phyloP scores from a whole-genome alignment of 2,888 invertebrate species.

The Dione vanillae region DNA sequence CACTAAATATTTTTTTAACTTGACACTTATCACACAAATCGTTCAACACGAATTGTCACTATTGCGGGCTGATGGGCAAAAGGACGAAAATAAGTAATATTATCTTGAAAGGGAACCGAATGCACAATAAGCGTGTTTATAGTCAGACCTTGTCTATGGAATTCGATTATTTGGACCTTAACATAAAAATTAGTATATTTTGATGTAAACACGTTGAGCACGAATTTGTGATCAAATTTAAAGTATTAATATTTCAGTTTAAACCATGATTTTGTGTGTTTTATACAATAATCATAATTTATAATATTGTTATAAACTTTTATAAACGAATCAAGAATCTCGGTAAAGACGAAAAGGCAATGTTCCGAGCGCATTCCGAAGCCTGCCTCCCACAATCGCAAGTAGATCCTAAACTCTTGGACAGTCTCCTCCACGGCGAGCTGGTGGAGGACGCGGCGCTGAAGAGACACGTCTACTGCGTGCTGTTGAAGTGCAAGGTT shows the following conservation, averaged over 20 bases:
- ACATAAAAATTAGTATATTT: no score
- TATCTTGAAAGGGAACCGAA: no score
- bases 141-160: no score
- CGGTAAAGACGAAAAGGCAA: constrained; percentile 72
- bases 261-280: no score
- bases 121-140: no score
- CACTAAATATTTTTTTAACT: no score
- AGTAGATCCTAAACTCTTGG: constrained; percentile 57
- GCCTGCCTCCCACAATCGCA: constrained; percentile 63
- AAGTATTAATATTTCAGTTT: background rate
- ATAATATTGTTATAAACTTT: background rate
- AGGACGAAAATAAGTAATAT: no score
- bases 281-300: background rate
- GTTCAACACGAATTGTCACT: background rate
- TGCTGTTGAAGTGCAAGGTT: constrained; percentile 73
- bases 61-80: no score
- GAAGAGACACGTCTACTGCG: constrained; percentile 71
- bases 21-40: no score
- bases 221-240: no score
- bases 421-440: constrained; percentile 62
- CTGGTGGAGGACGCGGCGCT: constrained; percentile 54
- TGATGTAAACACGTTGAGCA: no score
- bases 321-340: constrained; percentile 54
- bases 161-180: no score
- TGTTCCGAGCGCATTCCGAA: constrained; percentile 75